Conservation (phyloP, 1,140 invertebrate genomes). For the Drosophila seguyi region DNA sequence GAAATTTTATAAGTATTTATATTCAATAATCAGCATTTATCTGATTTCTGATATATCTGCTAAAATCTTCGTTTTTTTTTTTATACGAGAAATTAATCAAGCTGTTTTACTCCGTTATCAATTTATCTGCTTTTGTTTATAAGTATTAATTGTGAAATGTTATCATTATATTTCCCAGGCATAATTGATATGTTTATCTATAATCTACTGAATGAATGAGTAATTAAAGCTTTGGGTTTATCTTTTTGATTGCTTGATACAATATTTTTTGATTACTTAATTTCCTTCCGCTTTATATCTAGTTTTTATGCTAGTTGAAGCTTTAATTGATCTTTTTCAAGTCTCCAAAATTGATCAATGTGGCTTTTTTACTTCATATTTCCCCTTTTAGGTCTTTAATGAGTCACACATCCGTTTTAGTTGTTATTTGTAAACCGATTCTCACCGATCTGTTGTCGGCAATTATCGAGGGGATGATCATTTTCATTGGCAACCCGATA, state of each 20-base stretch:
- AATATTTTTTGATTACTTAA: background rate
- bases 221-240: background rate
- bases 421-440: constrained; percentile 13
- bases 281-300: background rate
- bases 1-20: background rate
- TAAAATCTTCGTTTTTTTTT: background rate
- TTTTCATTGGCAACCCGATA: background rate
- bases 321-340: background rate
- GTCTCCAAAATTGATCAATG: background rate
- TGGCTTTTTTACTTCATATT: background rate
- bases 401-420: background rate
- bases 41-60: background rate
- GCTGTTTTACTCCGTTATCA: background rate
- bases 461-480: background rate
- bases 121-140: constrained; percentile 11
- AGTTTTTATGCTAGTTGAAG: background rate
- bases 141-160: background rate
- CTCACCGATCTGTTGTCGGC: background rate
- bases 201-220: background rate
- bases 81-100: background rate
- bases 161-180: background rate
- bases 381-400: too few relatives aligned
- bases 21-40: background rate
- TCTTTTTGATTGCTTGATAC: background rate
- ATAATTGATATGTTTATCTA: background rate